Evolutionary conservation across 2,888 invertebrate genomes (phyloP).

Genomic region (Unio delphinus): DNA sequence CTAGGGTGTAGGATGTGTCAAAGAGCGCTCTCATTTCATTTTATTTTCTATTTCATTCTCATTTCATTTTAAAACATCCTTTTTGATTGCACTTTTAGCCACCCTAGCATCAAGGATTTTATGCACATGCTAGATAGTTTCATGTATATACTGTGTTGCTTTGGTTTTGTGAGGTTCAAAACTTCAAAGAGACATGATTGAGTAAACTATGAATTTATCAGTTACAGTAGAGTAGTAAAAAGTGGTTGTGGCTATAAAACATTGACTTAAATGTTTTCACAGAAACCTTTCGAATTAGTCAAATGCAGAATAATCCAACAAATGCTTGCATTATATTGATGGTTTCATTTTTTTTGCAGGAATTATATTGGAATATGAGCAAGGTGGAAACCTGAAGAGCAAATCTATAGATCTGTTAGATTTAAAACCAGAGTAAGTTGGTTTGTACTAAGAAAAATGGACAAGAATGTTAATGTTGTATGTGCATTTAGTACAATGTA

Average conservation of each 20-base stretch:
- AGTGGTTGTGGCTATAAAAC: neutral
- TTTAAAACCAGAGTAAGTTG: slow-evolving; percentile 67
- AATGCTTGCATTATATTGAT: neutral
- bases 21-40: too few species aligned
- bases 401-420: slow-evolving; percentile 71
- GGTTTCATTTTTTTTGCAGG: slow-evolving; percentile 51
- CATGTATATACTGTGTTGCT: too few species aligned
- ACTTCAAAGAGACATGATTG: too few species aligned
- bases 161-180: too few species aligned
- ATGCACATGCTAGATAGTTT: too few species aligned
- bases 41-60: too few species aligned
- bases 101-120: too few species aligned
- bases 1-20: too few species aligned
- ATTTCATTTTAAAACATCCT: too few species aligned
- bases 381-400: slow-evolving; percentile 69
- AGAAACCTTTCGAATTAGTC: neutral
- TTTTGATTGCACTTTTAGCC: too few species aligned
- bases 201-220: too few species aligned
- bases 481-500: neutral
- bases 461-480: neutral
- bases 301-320: neutral
- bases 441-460: neutral
- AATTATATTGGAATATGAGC: slow-evolving; percentile 72
- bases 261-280: neutral
- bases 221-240: neutral